phyloP scores from a whole-genome alignment of 23 tunicate genomes.

The Trididemnum clinides region DNA sequence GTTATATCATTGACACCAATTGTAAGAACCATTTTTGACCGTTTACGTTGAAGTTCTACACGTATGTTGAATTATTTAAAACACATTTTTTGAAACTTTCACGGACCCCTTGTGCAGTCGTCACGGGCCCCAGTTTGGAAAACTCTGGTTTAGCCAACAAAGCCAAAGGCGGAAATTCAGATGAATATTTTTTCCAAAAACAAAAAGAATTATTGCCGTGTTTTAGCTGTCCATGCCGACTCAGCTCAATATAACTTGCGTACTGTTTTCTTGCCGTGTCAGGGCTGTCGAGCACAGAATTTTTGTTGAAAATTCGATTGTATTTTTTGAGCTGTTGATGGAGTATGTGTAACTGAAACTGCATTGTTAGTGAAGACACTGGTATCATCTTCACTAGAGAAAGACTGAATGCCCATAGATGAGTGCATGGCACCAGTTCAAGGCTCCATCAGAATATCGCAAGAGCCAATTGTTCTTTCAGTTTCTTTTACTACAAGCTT shows the following conservation, averaged over 20 bases:
- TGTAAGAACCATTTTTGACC: too few species aligned
- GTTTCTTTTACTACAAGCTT: neutral
- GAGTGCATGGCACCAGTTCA: neutral
- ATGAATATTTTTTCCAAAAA: constrained; percentile 17
- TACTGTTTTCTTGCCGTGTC: constrained; percentile 1
- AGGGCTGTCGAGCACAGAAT: neutral
- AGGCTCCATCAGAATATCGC: neutral
- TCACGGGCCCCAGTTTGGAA: too few species aligned
- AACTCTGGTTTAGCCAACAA: neutral
- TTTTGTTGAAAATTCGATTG: neutral
- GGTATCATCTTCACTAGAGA: neutral
- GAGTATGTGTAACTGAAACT: neutral
- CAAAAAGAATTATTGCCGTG: constrained; percentile 1
- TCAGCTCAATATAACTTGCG: constrained; percentile 4
- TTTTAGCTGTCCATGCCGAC: neutral
- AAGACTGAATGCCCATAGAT: constrained; percentile 9
- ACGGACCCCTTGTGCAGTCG: too few species aligned
- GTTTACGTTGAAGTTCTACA: too few species aligned
- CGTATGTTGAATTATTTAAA: too few species aligned
- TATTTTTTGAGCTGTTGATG: neutral
- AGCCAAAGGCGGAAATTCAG: constrained; percentile 11
- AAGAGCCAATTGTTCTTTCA: neutral
- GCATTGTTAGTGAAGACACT: neutral
- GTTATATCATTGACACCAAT: too few species aligned
- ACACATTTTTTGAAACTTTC: too few species aligned